Base-by-base conservation (phyloP, 2,888 invertebrate species). In the Barypeithes pellucidus region DNA sequence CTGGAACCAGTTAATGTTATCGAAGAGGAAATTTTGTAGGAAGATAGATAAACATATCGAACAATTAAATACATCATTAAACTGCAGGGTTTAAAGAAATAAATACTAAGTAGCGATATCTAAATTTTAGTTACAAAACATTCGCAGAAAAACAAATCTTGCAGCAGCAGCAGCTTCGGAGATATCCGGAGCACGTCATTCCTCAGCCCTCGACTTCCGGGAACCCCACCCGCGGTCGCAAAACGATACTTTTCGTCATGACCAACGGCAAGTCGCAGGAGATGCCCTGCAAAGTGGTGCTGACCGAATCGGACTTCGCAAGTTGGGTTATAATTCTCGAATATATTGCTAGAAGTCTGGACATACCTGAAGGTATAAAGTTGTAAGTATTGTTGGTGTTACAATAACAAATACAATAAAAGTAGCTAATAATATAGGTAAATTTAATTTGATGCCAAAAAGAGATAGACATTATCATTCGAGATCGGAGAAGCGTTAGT, bases 231-330 rank as follows among this genome's bases (percentile, higher is more conserved):
- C 14, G 29, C 9, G 54, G n/a, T 9, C 57, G 39, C 3, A 63
- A 39, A 16, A 65, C 57, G 0, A 66, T 73, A n/a, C n/a, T 69
- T 11, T 73, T 73, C 16, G 66, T 73, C 2, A 47, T 73, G 54
- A 18, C 69, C 24, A 73, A 73, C 22, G 73, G 73, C 5, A 65
- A 60, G 41, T 66, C 60, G 2, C 52, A 45, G 7, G 69, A 65
- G 33, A 69, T 67, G 54, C 70, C 73, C 9, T 73, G 73, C 47
- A 73, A 73, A 41, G 45, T 73, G 3, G 66, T 70, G 18, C 12
- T 73, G 3, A 65, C 60, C 8, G 69, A 70, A 16, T 41, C 66
- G 2, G 69, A 66, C 36, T 18, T 66, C 11, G 20, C 41, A 1
- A 39, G 50, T 18, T 73, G 73, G 73, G 22, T 5, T 0, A 41